These are phyloP conservation scores for Brachionichthys hirsutus DNA, from an alignment of 2,113 vertebrate genomes.

Conservation along the genomic window DNA sequence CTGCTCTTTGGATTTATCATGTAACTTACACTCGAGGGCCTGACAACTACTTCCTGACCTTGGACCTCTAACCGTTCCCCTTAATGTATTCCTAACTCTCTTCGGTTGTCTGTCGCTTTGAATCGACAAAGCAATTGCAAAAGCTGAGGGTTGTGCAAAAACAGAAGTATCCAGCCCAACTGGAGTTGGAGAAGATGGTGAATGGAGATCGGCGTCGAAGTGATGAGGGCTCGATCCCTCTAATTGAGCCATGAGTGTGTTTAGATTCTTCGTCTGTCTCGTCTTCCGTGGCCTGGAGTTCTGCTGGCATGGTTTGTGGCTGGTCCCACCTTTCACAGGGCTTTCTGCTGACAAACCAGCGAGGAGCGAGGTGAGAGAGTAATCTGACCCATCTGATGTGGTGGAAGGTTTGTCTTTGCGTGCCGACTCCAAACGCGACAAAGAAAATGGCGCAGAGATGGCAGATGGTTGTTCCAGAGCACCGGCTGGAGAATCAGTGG, in stretches of 20 bases:
- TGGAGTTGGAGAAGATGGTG: slow-evolving; percentile 3
- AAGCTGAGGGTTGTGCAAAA: slow-evolving; percentile 86
- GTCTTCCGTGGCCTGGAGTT: slow-evolving; percentile 10
- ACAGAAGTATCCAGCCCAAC: slow-evolving; percentile 66
- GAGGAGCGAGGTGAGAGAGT: slow-evolving; percentile 44
- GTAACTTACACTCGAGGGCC: slow-evolving; percentile 77
- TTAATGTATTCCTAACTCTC: slow-evolving; percentile 55
- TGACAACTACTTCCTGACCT: slow-evolving; percentile 58
- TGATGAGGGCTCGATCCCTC: slow-evolving; percentile 26
- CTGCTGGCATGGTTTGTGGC: slow-evolving; percentile 53
- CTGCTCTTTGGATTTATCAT: slow-evolving; percentile 78
- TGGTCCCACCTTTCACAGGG: slow-evolving; percentile 25
- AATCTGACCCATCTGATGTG: slow-evolving; percentile 60
- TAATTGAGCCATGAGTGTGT: slow-evolving; percentile 77
- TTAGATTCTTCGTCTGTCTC: slow-evolving; percentile 81
- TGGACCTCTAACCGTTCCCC: slow-evolving; percentile 19
- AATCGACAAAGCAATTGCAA: slow-evolving; percentile 87
- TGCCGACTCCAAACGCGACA: slow-evolving; percentile 49
- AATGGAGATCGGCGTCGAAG: slow-evolving; percentile 11
- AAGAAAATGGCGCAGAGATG: slow-evolving; percentile 33
- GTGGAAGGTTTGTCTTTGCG: slow-evolving; percentile 58
- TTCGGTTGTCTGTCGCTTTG: slow-evolving; percentile 70
- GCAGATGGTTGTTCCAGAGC: slow-evolving; percentile 47
- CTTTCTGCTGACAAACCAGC: slow-evolving; percentile 21
- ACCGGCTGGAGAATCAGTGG: slow-evolving; percentile 33